A percentile compares a stretch with the other conserved stretches of the same genome.
Conservation (phyloP, 30 jellyfish, hydroid and myxozoan species). For the Nemopilema nomurai region DNA sequence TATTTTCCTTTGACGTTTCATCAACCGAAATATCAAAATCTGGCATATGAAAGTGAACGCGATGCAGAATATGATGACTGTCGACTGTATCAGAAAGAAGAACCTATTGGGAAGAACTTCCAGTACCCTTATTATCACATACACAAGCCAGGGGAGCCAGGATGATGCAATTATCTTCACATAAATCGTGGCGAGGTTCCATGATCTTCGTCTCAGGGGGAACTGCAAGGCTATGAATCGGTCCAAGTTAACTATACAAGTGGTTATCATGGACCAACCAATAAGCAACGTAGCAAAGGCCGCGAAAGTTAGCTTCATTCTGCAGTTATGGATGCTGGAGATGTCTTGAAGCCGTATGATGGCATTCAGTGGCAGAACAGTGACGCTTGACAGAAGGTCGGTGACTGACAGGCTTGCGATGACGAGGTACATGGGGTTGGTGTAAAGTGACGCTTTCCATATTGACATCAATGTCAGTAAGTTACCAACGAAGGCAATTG, state of each 20-base stretch:
- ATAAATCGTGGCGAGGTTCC: background rate
- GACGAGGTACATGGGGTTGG: background rate
- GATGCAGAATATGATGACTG: background rate
- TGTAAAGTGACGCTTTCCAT: background rate
- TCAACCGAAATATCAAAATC: background rate
- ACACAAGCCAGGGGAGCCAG: background rate
- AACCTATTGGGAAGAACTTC: background rate
- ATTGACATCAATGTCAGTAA: background rate
- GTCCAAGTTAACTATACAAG: background rate
- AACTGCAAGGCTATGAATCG: background rate
- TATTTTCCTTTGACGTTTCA: background rate
- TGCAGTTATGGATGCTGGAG: background rate
- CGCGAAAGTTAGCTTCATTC: background rate
- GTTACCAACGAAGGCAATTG: background rate
- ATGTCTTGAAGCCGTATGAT: background rate
- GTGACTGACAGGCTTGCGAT: background rate
- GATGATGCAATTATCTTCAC: background rate
- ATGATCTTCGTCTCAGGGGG: background rate
- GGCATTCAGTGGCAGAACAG: background rate
- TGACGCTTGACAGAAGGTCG: background rate
- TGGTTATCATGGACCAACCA: background rate
- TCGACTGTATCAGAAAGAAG: background rate
- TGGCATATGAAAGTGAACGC: background rate
- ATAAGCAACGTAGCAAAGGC: background rate
- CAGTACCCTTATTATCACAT: background rate